Conservation (phyloP, 2,797 vertebrate species). For the Falco rusticolus region DNA sequence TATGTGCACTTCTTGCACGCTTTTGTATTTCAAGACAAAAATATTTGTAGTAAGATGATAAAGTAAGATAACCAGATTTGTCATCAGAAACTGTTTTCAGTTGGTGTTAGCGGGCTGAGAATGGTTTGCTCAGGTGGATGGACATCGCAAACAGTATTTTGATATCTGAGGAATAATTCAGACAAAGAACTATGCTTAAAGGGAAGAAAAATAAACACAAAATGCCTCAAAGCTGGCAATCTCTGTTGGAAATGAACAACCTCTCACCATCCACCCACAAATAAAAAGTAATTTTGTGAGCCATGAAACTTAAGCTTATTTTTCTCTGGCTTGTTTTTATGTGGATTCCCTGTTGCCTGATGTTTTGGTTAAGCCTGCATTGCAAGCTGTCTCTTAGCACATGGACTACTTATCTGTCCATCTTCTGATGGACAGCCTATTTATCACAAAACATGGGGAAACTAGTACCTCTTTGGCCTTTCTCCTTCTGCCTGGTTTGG, state of each 20-base stretch:
- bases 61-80: background rate
- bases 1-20: background rate
- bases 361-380: conserved; percentile 11
- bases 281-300: conserved; percentile 26
- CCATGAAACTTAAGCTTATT: conserved; percentile 32
- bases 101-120: background rate
- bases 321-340: conserved; percentile 27
- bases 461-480: conserved; percentile 28
- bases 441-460: conserved; percentile 15
- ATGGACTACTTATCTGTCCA: background rate
- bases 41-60: background rate
- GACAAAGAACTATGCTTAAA: background rate
- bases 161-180: background rate
- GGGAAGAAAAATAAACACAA: background rate
- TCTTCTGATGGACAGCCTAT: conserved; percentile 7
- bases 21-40: background rate
- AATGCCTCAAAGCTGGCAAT: background rate
- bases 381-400: conserved; percentile 33
- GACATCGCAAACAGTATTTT: background rate
- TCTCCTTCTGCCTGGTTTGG: conserved; percentile 16
- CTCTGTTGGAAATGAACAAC: conserved; percentile 16
- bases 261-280: background rate
- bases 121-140: background rate
- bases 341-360: conserved; percentile 13
- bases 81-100: background rate